Percentiles rank a stretch among this genome's conserved stretches.
Evolutionary conservation across 2,797 vertebrate species (phyloP).

Genomic region (Chelon labrosus): DNA sequence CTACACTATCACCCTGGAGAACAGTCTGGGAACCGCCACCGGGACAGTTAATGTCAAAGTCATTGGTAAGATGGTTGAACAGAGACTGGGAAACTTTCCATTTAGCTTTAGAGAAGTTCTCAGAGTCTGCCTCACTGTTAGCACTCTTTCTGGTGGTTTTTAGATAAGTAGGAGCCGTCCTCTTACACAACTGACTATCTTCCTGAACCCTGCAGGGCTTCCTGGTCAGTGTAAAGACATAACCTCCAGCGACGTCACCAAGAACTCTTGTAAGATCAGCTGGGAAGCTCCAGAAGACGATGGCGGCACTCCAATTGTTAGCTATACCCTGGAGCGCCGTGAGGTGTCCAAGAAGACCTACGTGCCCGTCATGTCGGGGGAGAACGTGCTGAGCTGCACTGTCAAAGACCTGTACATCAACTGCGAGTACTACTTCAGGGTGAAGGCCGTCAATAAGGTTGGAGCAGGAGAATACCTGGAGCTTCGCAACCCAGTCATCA

Average conservation of each 20-base stretch:
- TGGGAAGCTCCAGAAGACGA: slow-evolving; percentile 96
- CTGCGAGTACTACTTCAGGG: slow-evolving; percentile 96
- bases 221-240: slow-evolving; percentile 96
- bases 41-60: slow-evolving; percentile 95
- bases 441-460: slow-evolving; percentile 97
- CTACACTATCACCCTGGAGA: slow-evolving; percentile 93
- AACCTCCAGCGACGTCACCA: slow-evolving; percentile 91
- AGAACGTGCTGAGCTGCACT: slow-evolving; percentile 89
- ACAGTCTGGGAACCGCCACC: slow-evolving; percentile 91
- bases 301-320: slow-evolving; percentile 92
- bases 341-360: slow-evolving; percentile 96
- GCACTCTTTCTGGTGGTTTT: not conserved
- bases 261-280: slow-evolving; percentile 93
- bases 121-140: too few species aligned
- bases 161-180: not conserved
- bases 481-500: slow-evolving; percentile 92
- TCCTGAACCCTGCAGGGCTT: slow-evolving; percentile 82
- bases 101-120: too few species aligned
- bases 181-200: not conserved
- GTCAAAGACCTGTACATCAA: slow-evolving; percentile 96
- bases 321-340: slow-evolving; percentile 95
- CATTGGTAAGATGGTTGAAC: slow-evolving; percentile 85
- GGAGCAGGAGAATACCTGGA: slow-evolving; percentile 94
- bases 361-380: slow-evolving; percentile 92
- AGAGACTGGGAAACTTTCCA: too few species aligned